Base-by-base conservation (phyloP, 2,888 invertebrate species). In the Agrilus mali region DNA sequence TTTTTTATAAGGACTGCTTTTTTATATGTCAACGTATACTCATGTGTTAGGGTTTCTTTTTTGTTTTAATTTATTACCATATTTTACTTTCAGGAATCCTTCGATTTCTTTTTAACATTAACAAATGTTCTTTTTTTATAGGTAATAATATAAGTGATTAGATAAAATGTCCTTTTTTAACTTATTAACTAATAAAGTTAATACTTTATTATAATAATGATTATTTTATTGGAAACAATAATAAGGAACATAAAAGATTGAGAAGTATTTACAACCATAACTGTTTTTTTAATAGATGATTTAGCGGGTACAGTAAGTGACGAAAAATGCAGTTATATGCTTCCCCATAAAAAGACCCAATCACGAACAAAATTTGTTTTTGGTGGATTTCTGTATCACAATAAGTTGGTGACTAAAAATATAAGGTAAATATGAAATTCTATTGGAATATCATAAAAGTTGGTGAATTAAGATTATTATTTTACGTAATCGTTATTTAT, bases 311-410 rank as follows among this genome's bases (percentile, higher is more conserved):
- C 44, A 31, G 41, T 42, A 36, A 41, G 13, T 33, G 38, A 38
- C 15, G 36, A 40, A 20, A n/a, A 33, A 33, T 38, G 33, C 13
- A 34, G 37, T 37, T 32, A 27, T 37, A 43, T 12, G n/a, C 8
- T 27, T 15, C 42, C 45, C 42, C 45, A 45, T 41, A 34, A 38
- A 33, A 47, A 42, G 33, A 36, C 37, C n/a, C 36, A 42, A 14
- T 47, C 46, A 33, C 45, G 49, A 13, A 43, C 45, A 14, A 47
- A 43, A 43, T 47, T 41, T 41, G 45, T 49, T 43, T 36, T 45
- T 42, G 47, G 40, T 41, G 49, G 49, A 43, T 49, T 49, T 49
- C 47, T 49, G 37, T 49, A 49, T 38, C 49, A 49, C 38, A 49
- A 47, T 41, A 49, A 49, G 38, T 45, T 49, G 43, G 42, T 49